Conservation (phyloP, 35 echinoderm and acorn worm species). For the Lytechinus variegatus region DNA sequence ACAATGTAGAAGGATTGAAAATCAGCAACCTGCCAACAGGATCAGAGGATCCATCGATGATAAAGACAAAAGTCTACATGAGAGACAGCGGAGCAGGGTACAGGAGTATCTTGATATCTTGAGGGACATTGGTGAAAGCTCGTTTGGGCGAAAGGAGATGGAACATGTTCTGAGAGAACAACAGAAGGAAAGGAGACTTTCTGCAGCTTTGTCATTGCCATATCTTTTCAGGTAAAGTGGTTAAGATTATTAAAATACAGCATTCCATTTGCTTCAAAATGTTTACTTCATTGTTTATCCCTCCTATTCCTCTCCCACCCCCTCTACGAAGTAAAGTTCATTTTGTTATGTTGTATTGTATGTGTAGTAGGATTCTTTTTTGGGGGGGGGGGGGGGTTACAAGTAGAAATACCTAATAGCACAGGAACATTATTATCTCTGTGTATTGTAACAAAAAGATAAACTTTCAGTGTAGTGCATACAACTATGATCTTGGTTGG, state of each 20-base stretch:
- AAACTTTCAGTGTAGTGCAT: too few species aligned
- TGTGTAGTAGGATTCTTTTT: too few species aligned
- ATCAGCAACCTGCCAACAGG: background rate
- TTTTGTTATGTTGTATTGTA: too few species aligned
- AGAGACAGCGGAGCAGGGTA: background rate
- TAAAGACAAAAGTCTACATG: background rate
- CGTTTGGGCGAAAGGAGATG: constrained; percentile 34
- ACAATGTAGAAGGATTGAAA: background rate
- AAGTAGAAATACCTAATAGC: too few species aligned
- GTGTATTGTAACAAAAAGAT: too few species aligned
- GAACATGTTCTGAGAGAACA: constrained; percentile 30
- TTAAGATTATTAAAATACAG: background rate
- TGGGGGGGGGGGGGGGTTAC: too few species aligned
- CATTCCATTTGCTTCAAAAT: background rate
- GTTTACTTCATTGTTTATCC: too few species aligned
- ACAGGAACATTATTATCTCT: too few species aligned
- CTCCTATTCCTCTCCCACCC: too few species aligned
- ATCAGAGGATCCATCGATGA: background rate
- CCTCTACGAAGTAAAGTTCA: too few species aligned
- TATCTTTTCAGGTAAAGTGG: constrained; percentile 39
- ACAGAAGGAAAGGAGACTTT: background rate
- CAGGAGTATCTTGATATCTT: background rate
- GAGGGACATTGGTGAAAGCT: background rate
- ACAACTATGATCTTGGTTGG: too few species aligned
- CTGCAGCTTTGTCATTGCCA: constrained; percentile 9